Base-by-base conservation (phyloP, 92 coral and sea anemone species). In the Phenganax subtilis region DNA sequence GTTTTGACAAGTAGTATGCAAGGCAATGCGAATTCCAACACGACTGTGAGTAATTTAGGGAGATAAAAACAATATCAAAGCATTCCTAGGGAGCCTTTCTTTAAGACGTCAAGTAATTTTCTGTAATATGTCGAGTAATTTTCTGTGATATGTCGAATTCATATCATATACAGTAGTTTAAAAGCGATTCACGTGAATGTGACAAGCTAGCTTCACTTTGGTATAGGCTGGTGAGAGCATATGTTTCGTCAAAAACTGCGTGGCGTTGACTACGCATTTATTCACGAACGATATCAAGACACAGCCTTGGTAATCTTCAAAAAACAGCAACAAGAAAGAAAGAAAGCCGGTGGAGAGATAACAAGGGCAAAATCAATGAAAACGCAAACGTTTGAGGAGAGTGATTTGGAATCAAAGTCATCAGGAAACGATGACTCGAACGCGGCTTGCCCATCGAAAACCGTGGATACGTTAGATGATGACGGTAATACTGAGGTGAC, bases 231-330 rank as follows among this genome's bases (percentile, higher is more conserved):
- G 47, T 37, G 47, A 37, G 3, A 37, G 5, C 5, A 68, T 30
- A 68, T 68, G 73, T 68, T 68, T 68, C 73, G 54, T 73, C 73
- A 73, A 54, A 79, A 64, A 15, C 29, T 68, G 37, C 10, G 5
- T 12, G 14, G 83, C 51, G 69, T 79, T 2, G 74, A 79, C 65
- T 63, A 90, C 80, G 84, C 85, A 56, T 72, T 44, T 47, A 90
- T 90, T 77, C 89, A 81, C 75, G 86, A 88, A 81, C 83, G 93
- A 64, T 90, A 90, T 81, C 86, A 90, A 57, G 93, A 90, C 75
- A 88, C 91, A 8, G 87, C 93, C 28, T 82, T 86, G 47, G 80
- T 76, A 31, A 90, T 88, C 67, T 84, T 83, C 68, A 88, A 85
- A 37, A 76, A 81, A 81, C 91, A 88, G 55, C 86, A 85, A 57